These are phyloP conservation scores for Margaritifera margaritifera DNA, from an alignment of 2,888 invertebrate species.

Conservation along the genomic window DNA sequence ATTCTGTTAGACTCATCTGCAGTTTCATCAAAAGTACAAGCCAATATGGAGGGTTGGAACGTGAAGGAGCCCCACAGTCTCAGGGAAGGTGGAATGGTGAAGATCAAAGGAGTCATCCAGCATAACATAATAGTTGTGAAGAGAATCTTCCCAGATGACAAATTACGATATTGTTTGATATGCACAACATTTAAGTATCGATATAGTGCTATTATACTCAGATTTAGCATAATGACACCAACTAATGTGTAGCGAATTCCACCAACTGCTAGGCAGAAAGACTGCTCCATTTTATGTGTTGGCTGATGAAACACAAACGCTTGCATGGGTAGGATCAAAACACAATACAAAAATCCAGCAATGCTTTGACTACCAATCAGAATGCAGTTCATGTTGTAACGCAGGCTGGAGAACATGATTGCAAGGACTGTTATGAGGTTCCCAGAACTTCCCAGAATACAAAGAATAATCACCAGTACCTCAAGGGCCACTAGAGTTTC, in stretches of 20 bases:
- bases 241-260: constrained; percentile 55
- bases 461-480: constrained; percentile 44
- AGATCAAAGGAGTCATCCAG: constrained; percentile 53
- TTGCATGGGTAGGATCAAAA: constrained; percentile 56
- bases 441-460: constrained; percentile 52
- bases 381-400: constrained; percentile 61
- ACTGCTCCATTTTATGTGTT: constrained; percentile 33
- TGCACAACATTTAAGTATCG: constrained; percentile 57
- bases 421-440: constrained; percentile 61
- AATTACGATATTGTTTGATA: constrained; percentile 47
- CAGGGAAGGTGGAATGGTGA: constrained; percentile 52
- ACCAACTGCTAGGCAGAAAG: constrained; percentile 50
- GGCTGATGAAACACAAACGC: constrained; percentile 53
- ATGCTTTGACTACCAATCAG: constrained; percentile 60
- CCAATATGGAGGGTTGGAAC: constrained; percentile 53
- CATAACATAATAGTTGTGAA: constrained; percentile 43
- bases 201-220: constrained; percentile 59
- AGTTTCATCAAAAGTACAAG: constrained; percentile 54
- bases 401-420: constrained; percentile 56
- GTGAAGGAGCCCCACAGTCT: constrained; percentile 54
- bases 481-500: constrained; percentile 45
- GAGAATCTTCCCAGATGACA: constrained; percentile 43
- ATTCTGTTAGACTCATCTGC: constrained; percentile 57
- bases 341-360: constrained; percentile 57
- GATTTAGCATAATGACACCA: constrained; percentile 55